phyloP scores from a whole-genome alignment of 2,797 vertebrate genomes.

The Iguana delicatissima region DNA sequence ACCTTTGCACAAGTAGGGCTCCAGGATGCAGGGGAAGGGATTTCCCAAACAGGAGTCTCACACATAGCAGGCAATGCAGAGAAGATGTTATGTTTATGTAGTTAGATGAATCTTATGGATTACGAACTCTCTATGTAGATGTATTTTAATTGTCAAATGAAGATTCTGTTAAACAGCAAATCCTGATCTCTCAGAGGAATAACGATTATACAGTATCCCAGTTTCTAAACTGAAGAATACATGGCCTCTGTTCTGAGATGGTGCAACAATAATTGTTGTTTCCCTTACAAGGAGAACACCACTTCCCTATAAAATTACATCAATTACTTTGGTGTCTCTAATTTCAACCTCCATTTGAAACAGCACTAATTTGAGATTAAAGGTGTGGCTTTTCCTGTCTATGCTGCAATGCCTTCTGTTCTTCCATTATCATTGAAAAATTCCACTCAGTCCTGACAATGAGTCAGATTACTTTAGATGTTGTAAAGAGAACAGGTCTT shows the following conservation, averaged over 20 bases:
- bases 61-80: background rate
- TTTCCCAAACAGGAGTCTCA: background rate
- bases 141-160: background rate
- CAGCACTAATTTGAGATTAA: constrained; percentile 4
- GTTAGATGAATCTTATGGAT: background rate
- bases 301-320: constrained; percentile 1
- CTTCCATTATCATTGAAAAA: background rate
- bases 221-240: background rate
- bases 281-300: constrained; percentile 13
- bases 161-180: background rate
- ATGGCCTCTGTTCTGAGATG: background rate
- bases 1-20: background rate
- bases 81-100: no score
- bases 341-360: constrained; percentile 37
- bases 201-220: background rate
- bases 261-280: constrained; percentile 12
- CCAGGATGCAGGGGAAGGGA: background rate
- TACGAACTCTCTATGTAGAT: background rate
- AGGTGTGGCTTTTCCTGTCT: constrained; percentile 9
- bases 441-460: background rate
- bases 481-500: background rate
- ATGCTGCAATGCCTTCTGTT: constrained; percentile 2
- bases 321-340: constrained; percentile 19
- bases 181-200: background rate
- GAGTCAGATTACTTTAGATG: background rate